Percentiles rank a stretch among this genome's conserved stretches.
phyloP scores from a whole-genome alignment of 2,888 invertebrate genomes.

The Anorthoa munda region DNA sequence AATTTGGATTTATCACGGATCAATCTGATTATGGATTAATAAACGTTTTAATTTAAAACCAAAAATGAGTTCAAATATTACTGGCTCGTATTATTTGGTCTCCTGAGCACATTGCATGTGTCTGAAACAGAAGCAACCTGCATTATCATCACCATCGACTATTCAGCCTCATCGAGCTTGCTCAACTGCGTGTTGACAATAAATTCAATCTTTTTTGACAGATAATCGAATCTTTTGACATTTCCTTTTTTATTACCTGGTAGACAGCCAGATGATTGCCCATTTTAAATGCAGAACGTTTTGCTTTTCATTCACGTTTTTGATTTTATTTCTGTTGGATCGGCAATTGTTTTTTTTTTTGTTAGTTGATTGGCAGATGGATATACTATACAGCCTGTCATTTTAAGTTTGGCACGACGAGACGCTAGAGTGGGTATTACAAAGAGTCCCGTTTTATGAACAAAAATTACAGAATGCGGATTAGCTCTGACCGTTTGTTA shows the following conservation, averaged over 20 bases:
- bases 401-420: slow-evolving; percentile 8
- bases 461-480: too few species aligned
- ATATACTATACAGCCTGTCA: background rate
- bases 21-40: background rate
- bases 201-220: slow-evolving; percentile 3
- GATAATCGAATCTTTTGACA: slow-evolving; percentile 2
- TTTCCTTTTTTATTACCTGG: slow-evolving; percentile 6
- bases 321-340: slow-evolving; percentile 28
- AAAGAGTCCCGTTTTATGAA: background rate
- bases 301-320: slow-evolving; percentile 26
- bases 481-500: too few species aligned
- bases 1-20: slow-evolving; percentile 35
- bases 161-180: background rate
- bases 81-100: background rate
- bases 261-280: slow-evolving; percentile 19
- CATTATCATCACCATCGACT: background rate
- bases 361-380: slow-evolving; percentile 32
- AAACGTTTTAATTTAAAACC: background rate
- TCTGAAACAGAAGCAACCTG: background rate
- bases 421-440: background rate
- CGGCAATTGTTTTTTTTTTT: slow-evolving; percentile 48
- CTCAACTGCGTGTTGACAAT: too few species aligned
- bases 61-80: too few species aligned
- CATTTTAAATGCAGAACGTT: slow-evolving; percentile 46
- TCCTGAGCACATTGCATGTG: too few species aligned